Evolutionary conservation across 1,140 invertebrate species (phyloP), one percentile per base, ranked within the genome.

Genomic region (Dreissena polymorpha): DNA sequence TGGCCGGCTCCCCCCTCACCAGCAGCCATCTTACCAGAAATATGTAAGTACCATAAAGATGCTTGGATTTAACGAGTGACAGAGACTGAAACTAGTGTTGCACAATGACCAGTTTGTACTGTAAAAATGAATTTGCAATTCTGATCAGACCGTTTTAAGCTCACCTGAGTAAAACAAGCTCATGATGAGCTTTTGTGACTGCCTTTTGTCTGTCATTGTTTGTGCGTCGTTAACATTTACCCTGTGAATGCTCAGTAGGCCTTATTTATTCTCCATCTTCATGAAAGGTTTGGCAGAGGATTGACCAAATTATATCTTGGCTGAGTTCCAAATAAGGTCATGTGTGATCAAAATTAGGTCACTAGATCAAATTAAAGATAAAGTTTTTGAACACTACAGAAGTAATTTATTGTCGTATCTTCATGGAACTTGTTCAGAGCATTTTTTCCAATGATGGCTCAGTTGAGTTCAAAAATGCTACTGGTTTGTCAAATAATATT

Each of bases 1-100:
- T 99, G 99, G 94, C 99, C 99, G 55, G 98, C 97, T 75, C 99
- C 99, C 69, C 98, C 98, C 14, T 99, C 98, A 94, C 98, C 98
- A n/a, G 91, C 92, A 0, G 92, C 92, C 60, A 90, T 93, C 25
- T 84, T 92, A 57, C 91, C 91, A 53, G 92, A 93, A 86, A 87
- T 92, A 57, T 88, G 92, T 92, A 88, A 73, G 92, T 88, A 18
- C 12, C 51, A 14, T 68, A 7, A 23, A 68, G 39, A 39, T 2
- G 39, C 39, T 39, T 39, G 2, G 39, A n/a, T 8, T 39, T 2
- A 39, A 5, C 39, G 2, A 39, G 39, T 8, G 39, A 8, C 39
- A 39, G 8, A 39, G 39, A 39, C 2, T 8, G 8, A 39, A 39
- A 39, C 8, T 5, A 39, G 2, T 39, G 39, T 39, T 39, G 39